Percentiles rank a stretch among this genome's conserved stretches.
Evolutionary conservation across 2,888 invertebrate species (phyloP).

Genomic region (Agrilus mali): DNA sequence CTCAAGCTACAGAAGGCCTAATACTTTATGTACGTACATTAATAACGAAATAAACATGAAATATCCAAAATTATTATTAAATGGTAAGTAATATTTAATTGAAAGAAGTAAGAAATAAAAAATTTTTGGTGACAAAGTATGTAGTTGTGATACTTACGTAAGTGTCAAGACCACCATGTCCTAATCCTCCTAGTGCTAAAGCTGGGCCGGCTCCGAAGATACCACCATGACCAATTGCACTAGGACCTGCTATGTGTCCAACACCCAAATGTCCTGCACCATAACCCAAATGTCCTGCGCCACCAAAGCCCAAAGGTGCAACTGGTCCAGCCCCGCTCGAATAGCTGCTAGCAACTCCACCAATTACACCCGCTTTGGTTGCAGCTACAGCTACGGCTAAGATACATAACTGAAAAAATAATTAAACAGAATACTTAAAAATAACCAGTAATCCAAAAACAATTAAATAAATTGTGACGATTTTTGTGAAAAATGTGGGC

Average conservation of each 20-base stretch:
- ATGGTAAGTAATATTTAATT: too few relatives aligned
- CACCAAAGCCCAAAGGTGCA: constrained; percentile 3
- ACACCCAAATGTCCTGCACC: constrained; percentile 2
- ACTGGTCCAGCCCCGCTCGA: constrained; percentile 5
- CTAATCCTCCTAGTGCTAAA: constrained; percentile 12
- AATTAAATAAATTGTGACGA: too few relatives aligned
- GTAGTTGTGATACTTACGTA: too few relatives aligned
- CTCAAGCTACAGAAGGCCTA: too few relatives aligned
- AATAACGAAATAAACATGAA: too few relatives aligned
- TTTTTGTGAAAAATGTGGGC: too few relatives aligned
- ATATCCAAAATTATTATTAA: too few relatives aligned
- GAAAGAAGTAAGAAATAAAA: too few relatives aligned
- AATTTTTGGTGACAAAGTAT: too few relatives aligned
- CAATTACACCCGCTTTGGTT: constrained; percentile 11
- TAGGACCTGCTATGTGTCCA: constrained; percentile 6
- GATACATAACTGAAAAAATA: constrained; percentile 9
- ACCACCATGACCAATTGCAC: constrained; percentile 10
- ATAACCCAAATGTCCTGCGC: not conserved
- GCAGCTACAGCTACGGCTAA: constrained; percentile 9
- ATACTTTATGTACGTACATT: too few relatives aligned
- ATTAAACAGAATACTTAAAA: constrained; percentile 1
- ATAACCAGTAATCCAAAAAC: too few relatives aligned
- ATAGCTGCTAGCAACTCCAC: constrained; percentile 8
- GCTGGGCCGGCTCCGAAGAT: constrained; percentile 9
- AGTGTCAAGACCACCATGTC: constrained; percentile 7